phyloP scores from a whole-genome alignment of 2,797 vertebrate genomes.

The Rhinophrynus dorsalis region DNA sequence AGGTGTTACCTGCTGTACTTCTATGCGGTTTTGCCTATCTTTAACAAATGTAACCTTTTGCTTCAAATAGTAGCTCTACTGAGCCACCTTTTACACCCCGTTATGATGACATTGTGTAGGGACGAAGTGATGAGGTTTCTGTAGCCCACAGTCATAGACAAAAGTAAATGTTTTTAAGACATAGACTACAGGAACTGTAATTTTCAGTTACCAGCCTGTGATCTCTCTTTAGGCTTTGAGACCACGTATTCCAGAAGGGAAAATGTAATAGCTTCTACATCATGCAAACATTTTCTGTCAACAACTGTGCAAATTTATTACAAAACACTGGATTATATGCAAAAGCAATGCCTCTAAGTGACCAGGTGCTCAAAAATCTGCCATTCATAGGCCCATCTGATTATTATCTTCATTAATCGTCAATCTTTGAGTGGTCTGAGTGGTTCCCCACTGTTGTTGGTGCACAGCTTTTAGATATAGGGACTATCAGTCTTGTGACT shows the following conservation, averaged over 20 bases:
- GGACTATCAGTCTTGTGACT: too few relatives aligned
- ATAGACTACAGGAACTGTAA: not conserved
- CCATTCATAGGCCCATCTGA: too few relatives aligned
- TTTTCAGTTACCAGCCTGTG: not conserved
- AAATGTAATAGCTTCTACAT: not conserved
- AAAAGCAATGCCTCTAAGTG: not conserved
- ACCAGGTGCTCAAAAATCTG: too few relatives aligned
- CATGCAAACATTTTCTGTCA: not conserved
- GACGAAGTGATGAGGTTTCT: not conserved
- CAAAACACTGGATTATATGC: too few relatives aligned
- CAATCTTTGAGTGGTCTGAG: too few relatives aligned
- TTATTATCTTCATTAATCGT: too few relatives aligned
- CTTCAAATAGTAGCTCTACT: not conserved
- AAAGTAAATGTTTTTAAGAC: not conserved
- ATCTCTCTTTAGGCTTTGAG: not conserved
- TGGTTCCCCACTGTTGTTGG: not conserved
- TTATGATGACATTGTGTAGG: not conserved
- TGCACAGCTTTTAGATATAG: not conserved
- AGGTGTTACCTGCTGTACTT: not conserved
- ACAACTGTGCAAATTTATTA: too few relatives aligned
- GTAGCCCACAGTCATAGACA: not conserved
- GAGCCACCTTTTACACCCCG: too few relatives aligned
- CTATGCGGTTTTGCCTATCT: not conserved
- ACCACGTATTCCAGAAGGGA: not conserved
- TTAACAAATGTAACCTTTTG: not conserved